Evolutionary conservation across 2,888 invertebrate genomes (phyloP), one percentile per base, ranked within the genome.

Genomic region (Mythimna impura): DNA sequence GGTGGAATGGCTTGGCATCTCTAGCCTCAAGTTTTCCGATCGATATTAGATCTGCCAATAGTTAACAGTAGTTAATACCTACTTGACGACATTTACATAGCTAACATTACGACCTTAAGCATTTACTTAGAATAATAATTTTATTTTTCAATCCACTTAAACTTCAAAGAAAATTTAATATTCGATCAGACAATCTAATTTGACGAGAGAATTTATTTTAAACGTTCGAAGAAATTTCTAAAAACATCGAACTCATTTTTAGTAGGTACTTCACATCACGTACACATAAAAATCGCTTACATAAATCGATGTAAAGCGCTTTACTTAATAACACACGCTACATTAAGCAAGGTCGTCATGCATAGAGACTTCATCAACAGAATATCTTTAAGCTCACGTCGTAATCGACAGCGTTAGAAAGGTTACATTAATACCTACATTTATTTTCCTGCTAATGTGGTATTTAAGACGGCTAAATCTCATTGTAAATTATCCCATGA

Each of bases 321-420:
- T 82, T 74, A 74, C 82, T 77, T 80, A 82, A 81, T 82, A 84
- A 82, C 75, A 58, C 63, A 82, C 85, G 86, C 67, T 84, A 86
- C 85, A 85, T 85, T 85, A 85, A 66, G 77, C 85, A 80, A 73
- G 73, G 64, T 69, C 74, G 78, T 82, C 82, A 77, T 67, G 76
- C 78, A 83, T 77, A 73, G 71, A 71, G 58, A 69, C 74, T 80
- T 85, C 80, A 84, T 80, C 85, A 82, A 71, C 85, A 71, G 66
- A 82, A 79, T 86, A 80, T 84, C 78, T 84, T 77, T 71, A 68
- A 71, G 72, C 72, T 80, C 67, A 76, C 85, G 34, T 62, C 63
- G 66, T 80, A 78, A 86, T 79, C 84, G 72, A 75, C 63, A 54
- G 40, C 67, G 66, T 73, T 76, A 66, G 57, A 64, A 66, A 57